Evolutionary conservation across 2,888 invertebrate species (phyloP).

Genomic region (Acanthosepion esculentum): DNA sequence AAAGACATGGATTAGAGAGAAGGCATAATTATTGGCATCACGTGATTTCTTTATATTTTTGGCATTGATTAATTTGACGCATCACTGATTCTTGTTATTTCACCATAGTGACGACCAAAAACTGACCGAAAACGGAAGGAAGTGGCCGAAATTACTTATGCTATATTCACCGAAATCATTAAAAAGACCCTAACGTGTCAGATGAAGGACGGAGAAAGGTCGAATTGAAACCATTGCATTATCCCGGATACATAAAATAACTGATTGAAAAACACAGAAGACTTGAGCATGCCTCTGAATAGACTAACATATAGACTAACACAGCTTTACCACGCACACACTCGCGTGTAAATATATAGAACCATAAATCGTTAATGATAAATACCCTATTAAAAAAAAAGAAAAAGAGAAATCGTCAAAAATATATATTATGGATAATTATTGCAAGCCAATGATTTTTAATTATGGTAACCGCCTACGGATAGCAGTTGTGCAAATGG

Average conservation of each 20-base stretch:
- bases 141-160: not conserved
- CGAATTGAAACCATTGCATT: not conserved
- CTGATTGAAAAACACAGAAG: not conserved
- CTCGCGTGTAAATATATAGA: not conserved
- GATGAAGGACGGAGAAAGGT: slow-evolving; percentile 1
- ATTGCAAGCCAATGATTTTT: not conserved
- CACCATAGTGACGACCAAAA: not conserved
- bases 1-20: not conserved
- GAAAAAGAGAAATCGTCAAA: not conserved
- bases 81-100: not conserved
- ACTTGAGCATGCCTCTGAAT: not conserved
- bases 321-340: not conserved
- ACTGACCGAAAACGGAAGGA: not conserved
- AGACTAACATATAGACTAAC: not conserved
- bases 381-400: not conserved
- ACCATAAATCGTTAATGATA: not conserved
- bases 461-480: not conserved
- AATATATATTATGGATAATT: not conserved
- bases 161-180: not conserved
- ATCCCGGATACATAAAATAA: too few species aligned
- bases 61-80: not conserved
- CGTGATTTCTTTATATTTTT: not conserved
- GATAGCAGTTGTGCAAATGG: not conserved
- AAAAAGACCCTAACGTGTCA: not conserved
- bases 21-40: not conserved